Evolutionary conservation across 2,888 invertebrate species (phyloP), one percentile per base, ranked within the genome.

Genomic region (Monoplex corrugatus): DNA sequence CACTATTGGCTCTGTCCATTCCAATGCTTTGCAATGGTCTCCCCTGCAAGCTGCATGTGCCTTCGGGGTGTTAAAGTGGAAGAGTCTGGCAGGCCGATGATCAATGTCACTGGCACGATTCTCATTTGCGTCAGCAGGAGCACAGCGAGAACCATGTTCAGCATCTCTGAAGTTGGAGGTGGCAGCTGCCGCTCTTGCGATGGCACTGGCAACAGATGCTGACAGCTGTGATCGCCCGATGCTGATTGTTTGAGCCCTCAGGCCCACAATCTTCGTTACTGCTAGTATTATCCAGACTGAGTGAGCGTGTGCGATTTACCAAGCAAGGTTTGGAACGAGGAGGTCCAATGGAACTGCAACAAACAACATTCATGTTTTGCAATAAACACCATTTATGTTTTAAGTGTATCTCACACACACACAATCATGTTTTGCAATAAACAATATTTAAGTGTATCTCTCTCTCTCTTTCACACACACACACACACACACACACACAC

Each of bases 301-400:
- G 92, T 40, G 94, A 94, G 75, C 95, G 90, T 0, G 92, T 93
- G 43, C 94, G 92, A 87, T 95, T 94, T 28, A 95, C 94, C 83
- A 95, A 91, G 89, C 95, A 95, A 38, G 95, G 94, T 90, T 95
- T 95, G 10, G 94, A 94, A 88, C 93, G 94, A 16, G 94, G 94
- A 72, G 94, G 93, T 57, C 93, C 94, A 80, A 94, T 90, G 23
- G 94, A 94, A 89, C 95, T 95, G 91, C 50, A 92, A 92, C 50
- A 50, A 13, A 50, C 10, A 50, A 50, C 50, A 50, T 16, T 50
- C 8, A 13, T 50, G 50, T 13, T 23, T 2, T 23, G 28, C 57
- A 57, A 57, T 23, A 57, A 1, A 57, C 57, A 2, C 10, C 2
- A 57, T 28, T 57, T 10, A 2, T 10, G n/a, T n/a, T n/a, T n/a